Base-by-base conservation (phyloP, 2,888 invertebrate genomes). In the Fragum whitleyi region DNA sequence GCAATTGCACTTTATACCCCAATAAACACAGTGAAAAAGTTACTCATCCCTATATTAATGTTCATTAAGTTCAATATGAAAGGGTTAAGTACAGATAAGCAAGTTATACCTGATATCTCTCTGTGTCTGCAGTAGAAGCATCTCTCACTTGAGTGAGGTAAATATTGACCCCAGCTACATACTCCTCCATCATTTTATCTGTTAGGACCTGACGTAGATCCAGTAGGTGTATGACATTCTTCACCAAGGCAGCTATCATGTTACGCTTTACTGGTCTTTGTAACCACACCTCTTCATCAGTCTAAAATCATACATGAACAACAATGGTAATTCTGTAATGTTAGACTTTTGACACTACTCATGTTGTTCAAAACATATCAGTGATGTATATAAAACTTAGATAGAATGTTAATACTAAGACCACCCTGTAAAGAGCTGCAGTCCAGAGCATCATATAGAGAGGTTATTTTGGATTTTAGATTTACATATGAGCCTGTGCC, bases 181-280 rank as follows among this genome's bases (percentile, higher is more conserved):
- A 91, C 76, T 92, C 91, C 16, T 80, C 87, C 86, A 93, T 84
- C 89, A 93, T 90, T 57, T 89, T 86, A 71, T 92, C 91, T 82
- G 90, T 87, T 16, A 92, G 86, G 9, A 86, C 86, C 0, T 79
- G 59, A 6, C 92, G 89, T 1, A 93, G 85, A 21, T 88, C 87
- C 16, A 86, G 70, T 29, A 93, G 82, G 70, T 91, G 89, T 70
- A 85, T 83, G 0, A 92, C 92, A 74, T 89, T 87, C 59, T 89
- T 88, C 23, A 88, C 87, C 1, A 91, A 86, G 16, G 90, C 87
- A 9, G 89, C 87, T 36, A 91, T 72, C 5, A 91, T 77, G 29
- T 86, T 74, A 19, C 68, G 55, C 14, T 86, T 82, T 19, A 88
- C 75, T 14, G 93, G 93, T 14, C 92, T 85, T 61, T 86, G 75